Conservation (phyloP, 1,140 invertebrate genomes). For the Tetragnatha versicolor region DNA sequence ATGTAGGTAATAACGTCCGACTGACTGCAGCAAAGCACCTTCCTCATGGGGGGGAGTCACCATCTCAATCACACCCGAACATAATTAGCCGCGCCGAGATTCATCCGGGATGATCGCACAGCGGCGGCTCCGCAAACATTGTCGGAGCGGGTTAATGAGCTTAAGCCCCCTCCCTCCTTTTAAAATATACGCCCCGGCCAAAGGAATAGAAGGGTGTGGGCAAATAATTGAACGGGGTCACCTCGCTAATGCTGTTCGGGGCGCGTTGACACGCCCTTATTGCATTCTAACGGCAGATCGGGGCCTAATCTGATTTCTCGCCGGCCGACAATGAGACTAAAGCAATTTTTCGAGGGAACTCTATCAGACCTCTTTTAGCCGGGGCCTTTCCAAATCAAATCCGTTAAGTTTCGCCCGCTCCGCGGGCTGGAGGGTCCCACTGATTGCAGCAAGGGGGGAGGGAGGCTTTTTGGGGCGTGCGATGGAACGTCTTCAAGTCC, state of each 20-base stretch:
- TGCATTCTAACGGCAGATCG: conserved; percentile 46
- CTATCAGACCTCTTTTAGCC: conserved; percentile 49
- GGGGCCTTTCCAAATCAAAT: conserved; percentile 47
- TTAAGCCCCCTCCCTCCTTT: conserved; percentile 30
- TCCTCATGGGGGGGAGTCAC: too few relatives aligned
- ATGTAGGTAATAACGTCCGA: too few relatives aligned
- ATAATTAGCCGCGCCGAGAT: neutral
- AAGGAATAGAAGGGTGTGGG: neutral
- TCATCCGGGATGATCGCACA: neutral
- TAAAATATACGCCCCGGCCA: conserved; percentile 2
- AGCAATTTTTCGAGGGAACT: conserved; percentile 54
- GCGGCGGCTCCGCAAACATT: neutral
- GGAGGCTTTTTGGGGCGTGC: conserved; percentile 54
- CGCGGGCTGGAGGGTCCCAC: conserved; percentile 40
- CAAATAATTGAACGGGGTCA: conserved; percentile 53
- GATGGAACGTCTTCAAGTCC: conserved; percentile 55
- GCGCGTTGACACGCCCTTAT: conserved; percentile 47
- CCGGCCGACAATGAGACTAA: conserved; percentile 56
- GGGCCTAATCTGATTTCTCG: conserved; percentile 53
- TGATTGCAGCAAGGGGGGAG: conserved; percentile 40
- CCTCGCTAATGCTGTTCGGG: conserved; percentile 43
- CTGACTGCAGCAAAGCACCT: too few relatives aligned
- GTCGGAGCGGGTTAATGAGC: neutral
- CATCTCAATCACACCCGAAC: neutral
- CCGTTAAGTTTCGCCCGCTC: conserved; percentile 45